These are phyloP conservation scores for Papilio aristodemus DNA, from an alignment of 1,140 invertebrate genomes.

Conservation along the genomic window DNA sequence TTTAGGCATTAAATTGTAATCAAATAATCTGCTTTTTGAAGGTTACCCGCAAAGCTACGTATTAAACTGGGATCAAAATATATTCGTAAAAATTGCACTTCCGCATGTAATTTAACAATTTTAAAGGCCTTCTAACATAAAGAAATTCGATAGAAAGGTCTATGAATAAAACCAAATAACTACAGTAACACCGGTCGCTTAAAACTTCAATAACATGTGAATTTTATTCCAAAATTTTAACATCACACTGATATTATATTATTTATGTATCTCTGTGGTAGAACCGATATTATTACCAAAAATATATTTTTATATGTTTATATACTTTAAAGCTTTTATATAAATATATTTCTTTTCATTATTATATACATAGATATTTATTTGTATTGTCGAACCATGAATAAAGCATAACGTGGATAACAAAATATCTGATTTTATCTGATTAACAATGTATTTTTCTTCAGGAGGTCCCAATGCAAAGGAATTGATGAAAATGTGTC, in stretches of 20 bases:
- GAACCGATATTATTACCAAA: neutral
- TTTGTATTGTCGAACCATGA: slow-evolving; percentile 1
- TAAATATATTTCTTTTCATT: slow-evolving; percentile 13
- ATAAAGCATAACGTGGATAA: neutral
- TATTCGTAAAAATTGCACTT: neutral
- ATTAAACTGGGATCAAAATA: neutral
- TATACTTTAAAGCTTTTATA: neutral
- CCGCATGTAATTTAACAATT: neutral
- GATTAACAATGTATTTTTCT: neutral
- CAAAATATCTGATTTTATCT: neutral
- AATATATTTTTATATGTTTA: slow-evolving; percentile 1
- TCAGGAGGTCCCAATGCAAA: neutral
- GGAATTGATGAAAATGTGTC: neutral
- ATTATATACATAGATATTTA: neutral
- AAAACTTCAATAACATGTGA: slow-evolving; percentile 1
- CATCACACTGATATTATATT: neutral
- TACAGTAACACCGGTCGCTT: neutral
- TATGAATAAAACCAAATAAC: neutral
- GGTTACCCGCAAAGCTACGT: neutral
- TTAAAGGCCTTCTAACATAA: neutral
- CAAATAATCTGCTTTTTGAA: neutral
- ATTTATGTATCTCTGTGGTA: neutral
- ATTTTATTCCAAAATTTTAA: neutral
- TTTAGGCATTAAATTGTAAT: neutral
- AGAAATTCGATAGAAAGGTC: neutral